phyloP scores from a whole-genome alignment of 2,888 invertebrate genomes.

The Calameuta pallipes region DNA sequence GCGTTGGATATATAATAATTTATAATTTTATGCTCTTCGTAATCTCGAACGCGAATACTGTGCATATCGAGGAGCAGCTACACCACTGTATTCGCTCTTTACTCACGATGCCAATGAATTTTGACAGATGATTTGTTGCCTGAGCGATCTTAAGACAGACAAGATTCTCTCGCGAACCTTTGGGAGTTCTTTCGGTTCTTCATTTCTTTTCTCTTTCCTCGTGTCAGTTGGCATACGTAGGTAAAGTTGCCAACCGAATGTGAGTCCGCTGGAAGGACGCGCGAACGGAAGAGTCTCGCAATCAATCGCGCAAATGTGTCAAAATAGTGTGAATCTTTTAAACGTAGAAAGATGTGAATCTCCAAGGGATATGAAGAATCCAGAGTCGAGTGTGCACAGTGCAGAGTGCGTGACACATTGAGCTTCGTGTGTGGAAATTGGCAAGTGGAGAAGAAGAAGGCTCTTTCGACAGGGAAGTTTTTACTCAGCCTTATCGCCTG shows the following conservation, averaged over 20 bases:
- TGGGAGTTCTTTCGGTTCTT: background rate
- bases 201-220: background rate
- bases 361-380: background rate
- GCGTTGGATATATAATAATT: no score
- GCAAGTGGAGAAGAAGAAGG: background rate
- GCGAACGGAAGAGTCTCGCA: background rate
- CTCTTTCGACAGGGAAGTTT: background rate
- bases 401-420: background rate
- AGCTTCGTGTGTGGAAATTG: background rate
- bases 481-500: background rate
- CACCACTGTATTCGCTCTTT: no score
- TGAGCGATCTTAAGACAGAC: no score
- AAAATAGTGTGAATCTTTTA: background rate
- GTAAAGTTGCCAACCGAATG: background rate
- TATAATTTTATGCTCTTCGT: no score
- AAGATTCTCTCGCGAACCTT: background rate
- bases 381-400: background rate
- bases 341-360: background rate
- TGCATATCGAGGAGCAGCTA: no score
- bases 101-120: no score
- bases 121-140: no score
- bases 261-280: no score
- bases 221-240: background rate
- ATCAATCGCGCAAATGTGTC: background rate
- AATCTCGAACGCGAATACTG: no score